A percentile compares a stretch with the other conserved stretches of the same genome.
These are phyloP conservation scores for Eulemur rufifrons DNA, from an alignment of 2,113 vertebrate genomes.

Conservation along the genomic window DNA sequence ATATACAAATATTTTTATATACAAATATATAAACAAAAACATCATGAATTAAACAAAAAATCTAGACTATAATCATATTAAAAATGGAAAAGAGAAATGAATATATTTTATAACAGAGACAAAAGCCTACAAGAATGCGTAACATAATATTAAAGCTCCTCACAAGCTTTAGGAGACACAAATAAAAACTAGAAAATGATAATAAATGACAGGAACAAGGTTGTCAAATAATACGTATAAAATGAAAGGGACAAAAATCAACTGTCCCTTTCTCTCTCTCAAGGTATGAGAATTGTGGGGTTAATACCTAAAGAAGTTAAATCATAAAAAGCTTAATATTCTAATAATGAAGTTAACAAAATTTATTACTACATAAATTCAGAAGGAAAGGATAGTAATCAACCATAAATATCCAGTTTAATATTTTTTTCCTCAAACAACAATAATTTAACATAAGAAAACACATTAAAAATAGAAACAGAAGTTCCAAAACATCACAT, in stretches of 20 bases:
- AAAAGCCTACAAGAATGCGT: neutral
- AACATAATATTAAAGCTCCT: neutral
- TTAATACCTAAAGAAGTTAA: slow-evolving; percentile 15
- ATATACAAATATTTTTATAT: no score
- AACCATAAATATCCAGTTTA: neutral
- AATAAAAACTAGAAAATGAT: slow-evolving; percentile 39
- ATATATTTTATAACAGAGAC: neutral
- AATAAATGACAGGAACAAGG: neutral
- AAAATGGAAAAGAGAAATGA: slow-evolving; percentile 26
- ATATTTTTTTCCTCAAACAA: neutral
- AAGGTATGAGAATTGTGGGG: neutral
- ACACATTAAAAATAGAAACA: neutral
- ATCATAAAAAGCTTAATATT: neutral
- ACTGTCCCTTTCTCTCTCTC: neutral
- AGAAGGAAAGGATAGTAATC: neutral
- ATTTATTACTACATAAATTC: neutral
- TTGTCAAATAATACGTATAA: neutral
- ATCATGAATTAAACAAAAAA: slow-evolving; percentile 21
- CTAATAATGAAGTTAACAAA: slow-evolving; percentile 27
- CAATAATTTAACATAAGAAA: slow-evolving; percentile 12
- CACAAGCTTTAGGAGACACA: neutral
- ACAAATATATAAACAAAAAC: neutral
- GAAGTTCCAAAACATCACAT: neutral
- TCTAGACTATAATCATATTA: neutral
- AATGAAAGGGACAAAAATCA: slow-evolving; percentile 5